Evolutionary conservation across 1,140 invertebrate species (phyloP).

Genomic region (Drosophila suzukii): DNA sequence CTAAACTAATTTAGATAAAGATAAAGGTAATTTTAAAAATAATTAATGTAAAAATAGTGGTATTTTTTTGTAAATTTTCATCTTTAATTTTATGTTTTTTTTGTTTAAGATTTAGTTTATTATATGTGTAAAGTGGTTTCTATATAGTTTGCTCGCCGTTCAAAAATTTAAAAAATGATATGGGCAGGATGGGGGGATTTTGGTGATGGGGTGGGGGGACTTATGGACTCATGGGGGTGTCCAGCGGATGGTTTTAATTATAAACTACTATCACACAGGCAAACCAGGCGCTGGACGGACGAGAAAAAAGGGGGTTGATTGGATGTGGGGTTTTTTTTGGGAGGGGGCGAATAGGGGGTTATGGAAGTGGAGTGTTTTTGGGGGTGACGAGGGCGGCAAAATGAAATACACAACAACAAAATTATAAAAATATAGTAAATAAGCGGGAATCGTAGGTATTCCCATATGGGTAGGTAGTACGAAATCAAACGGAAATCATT

Average conservation of each 20-base stretch:
- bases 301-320: constrained; percentile 1
- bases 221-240: background rate
- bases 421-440: constrained; percentile 58
- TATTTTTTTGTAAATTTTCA: constrained; percentile 45
- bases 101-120: constrained; percentile 24
- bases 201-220: background rate
- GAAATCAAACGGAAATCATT: constrained; percentile 45
- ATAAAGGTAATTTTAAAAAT: constrained; percentile 68
- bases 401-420: constrained; percentile 61
- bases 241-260: constrained; percentile 76
- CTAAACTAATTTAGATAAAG: constrained; percentile 62
- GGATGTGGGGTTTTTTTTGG: background rate
- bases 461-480: constrained; percentile 23
- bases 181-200: background rate
- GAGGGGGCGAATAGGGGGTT: background rate
- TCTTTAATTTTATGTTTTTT: constrained; percentile 35
- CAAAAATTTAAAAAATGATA: constrained; percentile 46
- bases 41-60: constrained; percentile 72
- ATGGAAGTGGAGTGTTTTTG: background rate
- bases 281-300: constrained; percentile 61
- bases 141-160: constrained; percentile 61
- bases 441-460: constrained; percentile 19
- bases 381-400: constrained; percentile 27
- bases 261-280: constrained; percentile 85
- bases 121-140: constrained; percentile 41